Evolutionary conservation across 2,113 vertebrate genomes (phyloP), one percentile per base, ranked within the genome.

Genomic region (Peromyscus leucopus): DNA sequence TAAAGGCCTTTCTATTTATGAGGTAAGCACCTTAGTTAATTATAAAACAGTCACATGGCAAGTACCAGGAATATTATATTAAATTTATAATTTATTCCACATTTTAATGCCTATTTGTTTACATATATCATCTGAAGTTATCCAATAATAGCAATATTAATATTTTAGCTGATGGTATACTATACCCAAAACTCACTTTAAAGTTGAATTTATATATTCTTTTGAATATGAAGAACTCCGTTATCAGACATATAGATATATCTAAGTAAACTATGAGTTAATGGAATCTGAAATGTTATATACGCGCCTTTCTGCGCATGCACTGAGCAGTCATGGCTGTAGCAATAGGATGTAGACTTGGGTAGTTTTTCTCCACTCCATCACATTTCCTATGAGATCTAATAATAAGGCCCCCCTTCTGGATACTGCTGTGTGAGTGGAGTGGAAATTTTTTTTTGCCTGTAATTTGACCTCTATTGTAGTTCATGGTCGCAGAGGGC

Each of bases 401-500:
- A 92, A 94, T 95, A 97, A 96, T 87, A 86, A 19, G 67, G 82
- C 13, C 5, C 42, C 5, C 65, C 39, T 69, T 36, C 21, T 86
- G 22, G 31, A 84, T 78, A 89, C 31, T 46, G 63, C 26, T 80
- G 2, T 88, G 59, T 76, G n/a, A 87, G 76, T 94, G 85, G 96
- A 97, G 63, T 95, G n/a, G 57, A 88, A 84, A 87, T 96, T 83
- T 97, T 97, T 97, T 90, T 97, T 97, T 90, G 71, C 63, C 74
- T 95, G 42, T 97, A 97, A 96, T 96, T 95, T 96, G 94, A 90
- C 91, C 26, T 95, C 76, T 92, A 76, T 67, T 93, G 4, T 95
- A 91, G 39, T 76, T 83, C 72, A 76, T 72, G 95, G 90, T 93
- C 90, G 89, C 74, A 71, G 63, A 96, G 86, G 69, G 55, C 75